Evolutionary conservation across 2,888 invertebrate genomes (phyloP).

Genomic region (Cantharis lateralis): DNA sequence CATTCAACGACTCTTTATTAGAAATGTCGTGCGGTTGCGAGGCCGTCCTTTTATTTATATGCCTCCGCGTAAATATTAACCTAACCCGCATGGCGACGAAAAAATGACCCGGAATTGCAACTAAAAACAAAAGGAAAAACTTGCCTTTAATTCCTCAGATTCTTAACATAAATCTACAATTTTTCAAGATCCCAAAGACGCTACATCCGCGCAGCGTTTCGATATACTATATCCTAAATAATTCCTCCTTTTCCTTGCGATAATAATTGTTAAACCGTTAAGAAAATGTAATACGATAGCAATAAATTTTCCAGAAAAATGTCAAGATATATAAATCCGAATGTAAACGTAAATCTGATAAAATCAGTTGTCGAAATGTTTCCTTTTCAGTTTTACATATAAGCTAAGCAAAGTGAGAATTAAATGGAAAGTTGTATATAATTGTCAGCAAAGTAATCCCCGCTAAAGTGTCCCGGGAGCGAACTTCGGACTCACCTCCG

Average conservation of each 20-base stretch:
- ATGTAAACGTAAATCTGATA: not conserved
- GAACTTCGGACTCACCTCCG: conserved; percentile 60
- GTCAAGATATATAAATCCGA: not conserved
- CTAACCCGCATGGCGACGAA: not conserved
- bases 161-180: not conserved
- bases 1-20: not conserved
- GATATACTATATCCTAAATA: not conserved
- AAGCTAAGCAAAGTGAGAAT: conserved; percentile 26
- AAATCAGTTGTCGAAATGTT: conserved; percentile 13
- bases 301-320: not conserved
- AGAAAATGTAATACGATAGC: not conserved
- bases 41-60: not conserved
- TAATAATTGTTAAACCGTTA: conserved; percentile 4
- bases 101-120: not conserved
- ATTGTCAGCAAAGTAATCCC: conserved; percentile 63
- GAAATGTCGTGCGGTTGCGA: not conserved
- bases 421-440: conserved; percentile 52
- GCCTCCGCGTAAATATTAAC: not conserved
- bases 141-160: not conserved
- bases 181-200: not conserved
- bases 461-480: conserved; percentile 62
- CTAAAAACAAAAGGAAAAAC: not conserved
- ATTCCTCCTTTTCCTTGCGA: not conserved
- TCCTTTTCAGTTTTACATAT: conserved; percentile 20
- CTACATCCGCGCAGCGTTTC: not conserved